Conservation (phyloP, 1,140 invertebrate species). For the Manduca sexta region DNA sequence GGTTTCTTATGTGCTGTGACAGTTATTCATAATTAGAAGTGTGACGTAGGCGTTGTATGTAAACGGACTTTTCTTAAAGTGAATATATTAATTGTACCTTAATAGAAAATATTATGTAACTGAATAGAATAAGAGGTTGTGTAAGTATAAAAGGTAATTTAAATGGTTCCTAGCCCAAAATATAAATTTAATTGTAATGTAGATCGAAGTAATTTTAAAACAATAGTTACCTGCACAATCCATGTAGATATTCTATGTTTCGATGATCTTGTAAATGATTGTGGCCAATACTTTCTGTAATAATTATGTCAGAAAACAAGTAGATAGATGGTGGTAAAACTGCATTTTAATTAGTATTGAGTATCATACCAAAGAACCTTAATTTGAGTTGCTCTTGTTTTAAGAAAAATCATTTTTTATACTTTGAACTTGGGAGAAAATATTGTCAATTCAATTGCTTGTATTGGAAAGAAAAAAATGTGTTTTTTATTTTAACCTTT, state of each 20-base stretch:
- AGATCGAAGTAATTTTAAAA: constrained; percentile 38
- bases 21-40: too few relatives aligned
- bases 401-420: too few relatives aligned
- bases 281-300: too few relatives aligned
- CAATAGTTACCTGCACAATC: constrained; percentile 46
- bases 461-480: too few relatives aligned
- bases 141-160: constrained; percentile 39
- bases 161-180: constrained; percentile 64
- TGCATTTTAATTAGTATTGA: background rate
- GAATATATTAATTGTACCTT: constrained; percentile 24
- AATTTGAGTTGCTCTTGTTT: background rate
- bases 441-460: too few relatives aligned
- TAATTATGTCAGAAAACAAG: too few relatives aligned
- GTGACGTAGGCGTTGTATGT: too few relatives aligned
- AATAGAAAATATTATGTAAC: constrained; percentile 30
- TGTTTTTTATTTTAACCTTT: too few relatives aligned
- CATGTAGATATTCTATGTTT: background rate
- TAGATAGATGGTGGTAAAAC: too few relatives aligned
- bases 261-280: background rate
- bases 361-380: constrained; percentile 1
- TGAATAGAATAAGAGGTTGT: constrained; percentile 23
- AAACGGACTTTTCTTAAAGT: too few relatives aligned
- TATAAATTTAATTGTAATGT: constrained; percentile 31
- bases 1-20: too few relatives aligned
- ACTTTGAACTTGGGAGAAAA: too few relatives aligned